phyloP scores from a whole-genome alignment of 1,140 invertebrate genomes.

The Rhizoglyphus robini region DNA sequence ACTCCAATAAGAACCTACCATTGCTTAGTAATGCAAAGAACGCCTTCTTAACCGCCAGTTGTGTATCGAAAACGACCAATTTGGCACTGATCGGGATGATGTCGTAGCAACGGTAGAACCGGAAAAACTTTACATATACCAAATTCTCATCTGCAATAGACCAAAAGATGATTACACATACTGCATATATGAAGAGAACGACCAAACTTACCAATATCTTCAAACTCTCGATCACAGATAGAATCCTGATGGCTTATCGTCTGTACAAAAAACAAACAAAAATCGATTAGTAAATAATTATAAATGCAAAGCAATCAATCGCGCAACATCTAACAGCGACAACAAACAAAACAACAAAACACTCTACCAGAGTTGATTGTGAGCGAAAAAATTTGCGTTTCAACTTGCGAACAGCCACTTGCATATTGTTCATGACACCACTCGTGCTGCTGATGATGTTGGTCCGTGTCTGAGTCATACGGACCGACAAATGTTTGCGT shows the following conservation, averaged over 20 bases:
- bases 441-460: too few species aligned
- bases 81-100: slow-evolving; percentile 97
- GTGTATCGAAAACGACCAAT: slow-evolving; percentile 98
- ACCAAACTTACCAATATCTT: slow-evolving; percentile 33
- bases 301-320: neutral
- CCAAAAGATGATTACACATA: neutral
- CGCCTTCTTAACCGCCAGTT: slow-evolving; percentile 78
- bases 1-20: slow-evolving; percentile 45
- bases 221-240: slow-evolving; percentile 32
- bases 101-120: slow-evolving; percentile 69
- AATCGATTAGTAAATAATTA: slow-evolving; percentile 1
- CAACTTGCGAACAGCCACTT: slow-evolving; percentile 16
- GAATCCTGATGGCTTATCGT: slow-evolving; percentile 20
- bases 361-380: slow-evolving; percentile 14
- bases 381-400: slow-evolving; percentile 7
- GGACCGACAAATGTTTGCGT: too few species aligned
- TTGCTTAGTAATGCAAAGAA: slow-evolving; percentile 98
- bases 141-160: slow-evolving; percentile 69
- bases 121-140: slow-evolving; percentile 97
- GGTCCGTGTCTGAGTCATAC: too few species aligned
- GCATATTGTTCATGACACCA: slow-evolving; percentile 15
- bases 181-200: too few species aligned
- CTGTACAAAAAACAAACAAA: neutral
- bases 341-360: too few species aligned
- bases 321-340: too few species aligned